Base-by-base conservation (phyloP, 2,888 invertebrate species). In the Troglohyphantes excavatus region DNA sequence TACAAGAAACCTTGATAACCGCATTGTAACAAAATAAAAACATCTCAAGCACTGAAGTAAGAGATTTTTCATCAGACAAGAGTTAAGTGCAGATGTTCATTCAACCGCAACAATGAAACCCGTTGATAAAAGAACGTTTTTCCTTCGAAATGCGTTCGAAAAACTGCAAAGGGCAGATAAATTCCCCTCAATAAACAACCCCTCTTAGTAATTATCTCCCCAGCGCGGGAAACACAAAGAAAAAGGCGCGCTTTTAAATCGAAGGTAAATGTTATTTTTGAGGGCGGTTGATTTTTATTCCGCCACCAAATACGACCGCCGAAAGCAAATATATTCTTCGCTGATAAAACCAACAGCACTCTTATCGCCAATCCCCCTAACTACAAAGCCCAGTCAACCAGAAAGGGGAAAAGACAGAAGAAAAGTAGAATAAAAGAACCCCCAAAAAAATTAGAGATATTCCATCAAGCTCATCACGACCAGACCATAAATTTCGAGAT, bases 401-500 rank as follows among this genome's bases (percentile, higher is more conserved):
- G 13, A 27, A 63, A 76, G 3, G 2, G 5, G 11, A 46, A 46
- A 13, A 9, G 11, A 46, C 3, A 46, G 17, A 46, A 17, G 11
- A 46, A 17, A 9, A 46, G 46, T 2, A 17, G 17, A 33, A 33
- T 39, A 39, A 39, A 9, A 70, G n/a, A 9, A 27, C 29, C 7
- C 9, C 17, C 9, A 43, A 43, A 63, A 76, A 76, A 63, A 78
- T 33, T 63, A 19, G 33, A 78, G 63, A 78, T 78, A 63, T 78
- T 68, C 81, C 33, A 33, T 68, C 33, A 82, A 59, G 70, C 70
- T 82, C 81, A 82, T 82, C 81, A 82, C 70, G 81, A 82, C 81
- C 19, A 19, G 6, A 39, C 81, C 67, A 82, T 70, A 82, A 82
- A 82, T 82, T 82, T 70, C 29, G 70, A 82, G 81, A 82, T 82